Evolutionary conservation across 1,140 invertebrate species (phyloP).

Genomic region (Palaemon carinicauda): DNA sequence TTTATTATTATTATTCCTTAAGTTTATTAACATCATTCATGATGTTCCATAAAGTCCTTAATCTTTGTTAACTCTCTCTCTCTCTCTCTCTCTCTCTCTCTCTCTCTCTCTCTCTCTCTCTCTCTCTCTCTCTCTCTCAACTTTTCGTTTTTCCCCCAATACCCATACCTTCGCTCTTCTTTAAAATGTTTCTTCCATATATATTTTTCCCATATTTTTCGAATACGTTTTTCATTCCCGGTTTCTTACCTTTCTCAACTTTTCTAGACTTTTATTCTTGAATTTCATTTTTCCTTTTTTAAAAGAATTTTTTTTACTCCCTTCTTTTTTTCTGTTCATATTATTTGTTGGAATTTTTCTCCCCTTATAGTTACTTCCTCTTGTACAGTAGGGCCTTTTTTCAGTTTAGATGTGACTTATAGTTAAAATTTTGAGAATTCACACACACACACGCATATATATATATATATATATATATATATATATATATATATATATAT

Average conservation of each 20-base stretch:
- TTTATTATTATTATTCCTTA: too few relatives aligned
- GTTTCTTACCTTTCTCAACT: neutral
- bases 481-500: neutral
- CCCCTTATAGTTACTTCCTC: neutral
- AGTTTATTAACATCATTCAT: too few relatives aligned
- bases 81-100: too few relatives aligned
- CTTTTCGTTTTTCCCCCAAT: too few relatives aligned
- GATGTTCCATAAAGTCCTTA: too few relatives aligned
- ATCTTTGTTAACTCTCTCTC: too few relatives aligned
- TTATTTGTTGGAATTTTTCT: neutral
- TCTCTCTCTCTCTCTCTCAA: too few relatives aligned
- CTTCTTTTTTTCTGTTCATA: neutral
- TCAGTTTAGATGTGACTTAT: neutral
- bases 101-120: too few relatives aligned
- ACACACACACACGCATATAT: neutral
- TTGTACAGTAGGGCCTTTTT: too few relatives aligned
- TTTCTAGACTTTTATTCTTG: neutral
- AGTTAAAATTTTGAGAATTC: neutral
- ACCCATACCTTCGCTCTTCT: neutral
- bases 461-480: neutral
- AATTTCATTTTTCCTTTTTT: neutral
- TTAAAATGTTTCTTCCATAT: too few relatives aligned
- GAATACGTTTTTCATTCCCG: neutral
- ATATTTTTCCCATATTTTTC: neutral
- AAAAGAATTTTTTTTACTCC: neutral